Evolutionary conservation across 2,797 vertebrate genomes (phyloP), one percentile per base, ranked within the genome.

Genomic region (Lophius americanus): DNA sequence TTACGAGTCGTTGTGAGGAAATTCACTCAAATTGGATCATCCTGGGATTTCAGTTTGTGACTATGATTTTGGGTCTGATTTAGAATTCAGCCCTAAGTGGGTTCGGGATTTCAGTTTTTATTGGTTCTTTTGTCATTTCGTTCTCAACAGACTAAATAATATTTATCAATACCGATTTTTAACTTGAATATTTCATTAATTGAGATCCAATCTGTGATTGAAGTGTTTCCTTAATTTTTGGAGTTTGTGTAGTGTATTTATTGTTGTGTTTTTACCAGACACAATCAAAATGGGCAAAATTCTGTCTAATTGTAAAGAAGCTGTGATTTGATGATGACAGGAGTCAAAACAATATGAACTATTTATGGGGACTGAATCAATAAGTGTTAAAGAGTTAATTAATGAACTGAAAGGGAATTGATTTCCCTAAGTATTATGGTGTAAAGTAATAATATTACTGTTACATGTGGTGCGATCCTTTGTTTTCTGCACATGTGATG

Each of bases 361-460:
- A 6, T 56, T 35, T 47, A 46, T 8, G 32, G 43, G 2, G 4
- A 62, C 12, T 56, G 12, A 71, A 49, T 55, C 4, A 7, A 44
- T 37, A 48, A 41, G 36, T 46, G 33, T 7, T 3, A 12, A 1
- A 41, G 8, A 2, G 46, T 47, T 49, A 23, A 49, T 35, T 35
- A 7, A 10, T 54, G 41, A 6, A 50, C 43, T 43, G 14, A 43
- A 11, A 36, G 2, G 42, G 9, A 43, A 47, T 1, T 7, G 37
- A 6, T 3, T 44, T 37, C 12, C 10, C 7, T 47, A 49, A 7
- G 58, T 14, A 56, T 53, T 42, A 38, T 23, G 52, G n/a, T 44
- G 42, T 0, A 37, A 60, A 73, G 48, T 79, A 62, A 78, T 79
- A 68, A 70, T 84, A 76, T 77, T 70, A 68, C 62, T 63, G 33